Evolutionary conservation across 1,140 invertebrate genomes (phyloP).

Genomic region (Mizuhopecten yessoensis): DNA sequence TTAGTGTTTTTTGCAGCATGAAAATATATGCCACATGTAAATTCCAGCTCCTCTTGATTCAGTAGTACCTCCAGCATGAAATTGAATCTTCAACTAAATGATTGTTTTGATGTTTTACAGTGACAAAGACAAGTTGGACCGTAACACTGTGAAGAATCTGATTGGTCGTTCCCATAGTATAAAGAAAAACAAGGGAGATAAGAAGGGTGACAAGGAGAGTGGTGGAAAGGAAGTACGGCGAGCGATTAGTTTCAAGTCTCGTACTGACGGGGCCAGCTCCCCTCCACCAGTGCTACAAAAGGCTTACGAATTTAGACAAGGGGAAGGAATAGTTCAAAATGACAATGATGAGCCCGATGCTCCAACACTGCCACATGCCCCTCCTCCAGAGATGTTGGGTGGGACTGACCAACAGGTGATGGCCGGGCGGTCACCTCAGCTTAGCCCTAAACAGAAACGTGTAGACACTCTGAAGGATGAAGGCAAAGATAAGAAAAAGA

Average conservation of each 20-base stretch:
- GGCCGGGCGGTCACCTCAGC: constrained; percentile 82
- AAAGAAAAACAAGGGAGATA: constrained; percentile 68
- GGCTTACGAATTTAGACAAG: constrained; percentile 74
- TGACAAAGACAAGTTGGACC: constrained; percentile 69
- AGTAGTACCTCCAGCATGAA: too few relatives aligned
- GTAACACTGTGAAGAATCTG: constrained; percentile 75
- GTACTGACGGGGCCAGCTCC: constrained; percentile 62
- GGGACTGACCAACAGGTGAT: constrained; percentile 83
- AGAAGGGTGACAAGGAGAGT: not conserved
- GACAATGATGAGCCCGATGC: constrained; percentile 64
- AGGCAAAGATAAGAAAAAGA: constrained; percentile 84
- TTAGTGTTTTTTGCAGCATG: too few relatives aligned
- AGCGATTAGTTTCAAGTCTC: constrained; percentile 76
- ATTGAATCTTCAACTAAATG: too few relatives aligned
- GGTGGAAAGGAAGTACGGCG: constrained; percentile 67
- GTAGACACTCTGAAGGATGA: constrained; percentile 73
- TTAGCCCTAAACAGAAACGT: constrained; percentile 76
- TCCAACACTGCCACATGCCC: constrained; percentile 71
- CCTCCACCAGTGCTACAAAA: constrained; percentile 75
- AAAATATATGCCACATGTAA: too few relatives aligned
- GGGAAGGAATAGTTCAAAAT: constrained; percentile 62
- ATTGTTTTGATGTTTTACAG: not conserved
- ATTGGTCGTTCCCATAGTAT: constrained; percentile 79
- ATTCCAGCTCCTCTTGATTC: too few relatives aligned
- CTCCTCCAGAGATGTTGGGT: constrained; percentile 68